Evolutionary conservation across 2,113 vertebrate species (phyloP).

Genomic region (Ammodytes marinus): DNA sequence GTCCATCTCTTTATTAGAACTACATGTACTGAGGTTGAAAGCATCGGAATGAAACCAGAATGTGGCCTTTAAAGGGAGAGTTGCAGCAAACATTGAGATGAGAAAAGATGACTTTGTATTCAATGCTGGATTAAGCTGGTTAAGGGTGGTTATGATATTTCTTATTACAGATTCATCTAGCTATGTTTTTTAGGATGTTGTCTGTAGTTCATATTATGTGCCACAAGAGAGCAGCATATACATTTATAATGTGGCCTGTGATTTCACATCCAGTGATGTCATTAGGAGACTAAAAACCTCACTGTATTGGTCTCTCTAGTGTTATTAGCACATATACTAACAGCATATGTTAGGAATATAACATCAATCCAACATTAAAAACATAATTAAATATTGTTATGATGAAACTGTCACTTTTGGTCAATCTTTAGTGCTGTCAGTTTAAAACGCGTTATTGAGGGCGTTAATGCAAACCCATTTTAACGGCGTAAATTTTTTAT

Average conservation of each 20-base stretch:
- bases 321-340: neutral
- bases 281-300: neutral
- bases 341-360: neutral
- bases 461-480: no score
- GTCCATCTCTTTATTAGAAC: no score
- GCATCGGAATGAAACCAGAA: no score
- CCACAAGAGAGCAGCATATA: constrained; percentile 47
- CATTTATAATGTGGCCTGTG: neutral
- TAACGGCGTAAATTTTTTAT: no score
- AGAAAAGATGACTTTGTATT: neutral
- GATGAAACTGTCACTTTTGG: neutral
- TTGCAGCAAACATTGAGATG: no score
- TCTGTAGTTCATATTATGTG: neutral
- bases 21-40: no score
- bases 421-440: no score
- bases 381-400: neutral
- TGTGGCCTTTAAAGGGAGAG: no score
- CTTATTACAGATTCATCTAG: neutral
- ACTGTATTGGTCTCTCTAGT: neutral
- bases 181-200: neutral
- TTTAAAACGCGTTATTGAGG: no score
- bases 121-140: neutral
- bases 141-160: neutral
- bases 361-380: neutral
- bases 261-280: neutral